Base-by-base conservation (phyloP, 1,140 invertebrate genomes). In the Anagrus nilaparvatae region DNA sequence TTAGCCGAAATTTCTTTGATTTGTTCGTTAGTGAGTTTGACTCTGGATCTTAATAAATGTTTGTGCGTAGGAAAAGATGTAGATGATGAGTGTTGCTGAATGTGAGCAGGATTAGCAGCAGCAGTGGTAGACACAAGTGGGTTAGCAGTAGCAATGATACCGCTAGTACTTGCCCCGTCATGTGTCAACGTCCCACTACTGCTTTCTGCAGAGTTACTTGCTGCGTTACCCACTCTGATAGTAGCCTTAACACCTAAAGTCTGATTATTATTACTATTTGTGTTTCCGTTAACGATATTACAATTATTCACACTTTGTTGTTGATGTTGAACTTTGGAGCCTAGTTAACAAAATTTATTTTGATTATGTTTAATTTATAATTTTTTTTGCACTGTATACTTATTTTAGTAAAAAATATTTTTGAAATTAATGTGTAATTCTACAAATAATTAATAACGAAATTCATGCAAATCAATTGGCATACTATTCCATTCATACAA, bases 141-240 rank as follows among this genome's bases (percentile, higher is more conserved):
- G 8, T 16, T 10, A 10, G 36, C 30, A 16, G 2, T 33, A 21
- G 14, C 4, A 4, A 10, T 43, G 56, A 48, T 48, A 54, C 54
- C 46, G 58, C 56, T 54, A 58, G 59, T 58, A 59, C 62, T 54
- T 47, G 57, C 58, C 53, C 59, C 61, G 58, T 60, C 67, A 50
- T 59, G 64, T 58, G 61, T 61, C 61, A 62, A 62, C 53, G 60
- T 62, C 34, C 63, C 64, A 49, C 66, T 65, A 57, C 66, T 61
- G 55, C 64, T 66, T 63, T 65, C 65, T 58, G 62, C 60, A 59
- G 63, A 61, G 54, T 66, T 68, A 37, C 66, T 67, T 48, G 63
- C 63, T 62, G 59, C 57, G 63, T 69, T 69, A 69, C 66, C 66
- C 66, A 69, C 66, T 69, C 66, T 67, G 66, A 66, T 58, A 65